A percentile compares a stretch with the other conserved stretches of the same genome.
phyloP scores from a whole-genome alignment of 2,888 invertebrate genomes.

The Malthinus seriepunctatus region DNA sequence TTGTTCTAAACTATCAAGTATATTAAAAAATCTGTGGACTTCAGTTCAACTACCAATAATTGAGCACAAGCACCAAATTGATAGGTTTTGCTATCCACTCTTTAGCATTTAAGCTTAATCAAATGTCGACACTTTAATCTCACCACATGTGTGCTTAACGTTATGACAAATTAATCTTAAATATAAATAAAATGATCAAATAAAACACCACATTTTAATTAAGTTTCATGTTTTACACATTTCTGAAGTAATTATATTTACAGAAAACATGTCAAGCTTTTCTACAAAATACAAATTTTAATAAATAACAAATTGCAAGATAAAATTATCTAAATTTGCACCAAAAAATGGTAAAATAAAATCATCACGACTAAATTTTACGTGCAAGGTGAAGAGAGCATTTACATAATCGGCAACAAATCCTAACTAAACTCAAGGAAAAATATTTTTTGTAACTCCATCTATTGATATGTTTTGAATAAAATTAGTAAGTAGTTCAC shows the following conservation, averaged over 20 bases:
- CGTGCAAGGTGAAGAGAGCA: conserved; percentile 45
- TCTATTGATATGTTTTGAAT: conserved; percentile 43
- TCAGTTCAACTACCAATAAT: too few relatives aligned
- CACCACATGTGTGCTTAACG: too few relatives aligned
- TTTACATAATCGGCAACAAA: conserved; percentile 31
- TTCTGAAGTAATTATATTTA: conserved; percentile 53
- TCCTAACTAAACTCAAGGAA: conserved; percentile 13
- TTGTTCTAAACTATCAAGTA: too few relatives aligned
- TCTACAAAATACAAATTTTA: conserved; percentile 52
- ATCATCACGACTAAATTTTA: conserved; percentile 32
- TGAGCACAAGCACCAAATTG: too few relatives aligned
- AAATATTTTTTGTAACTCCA: conserved; percentile 6
- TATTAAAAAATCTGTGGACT: too few relatives aligned
- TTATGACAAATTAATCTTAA: too few relatives aligned
- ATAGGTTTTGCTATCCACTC: too few relatives aligned
- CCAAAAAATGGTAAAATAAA: conserved; percentile 33
- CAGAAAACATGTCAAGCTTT: conserved; percentile 52
- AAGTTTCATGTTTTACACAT: conserved; percentile 51
- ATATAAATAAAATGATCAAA: too few relatives aligned
- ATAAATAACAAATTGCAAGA: conserved; percentile 51
- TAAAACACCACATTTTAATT: background rate
- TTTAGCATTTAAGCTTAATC: too few relatives aligned
- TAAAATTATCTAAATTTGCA: conserved; percentile 46
- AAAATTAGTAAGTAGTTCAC: conserved; percentile 34
- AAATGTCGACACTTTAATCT: too few relatives aligned